Evolutionary conservation across 2,888 invertebrate species (phyloP).

Genomic region (Ormyrus pomaceus): DNA sequence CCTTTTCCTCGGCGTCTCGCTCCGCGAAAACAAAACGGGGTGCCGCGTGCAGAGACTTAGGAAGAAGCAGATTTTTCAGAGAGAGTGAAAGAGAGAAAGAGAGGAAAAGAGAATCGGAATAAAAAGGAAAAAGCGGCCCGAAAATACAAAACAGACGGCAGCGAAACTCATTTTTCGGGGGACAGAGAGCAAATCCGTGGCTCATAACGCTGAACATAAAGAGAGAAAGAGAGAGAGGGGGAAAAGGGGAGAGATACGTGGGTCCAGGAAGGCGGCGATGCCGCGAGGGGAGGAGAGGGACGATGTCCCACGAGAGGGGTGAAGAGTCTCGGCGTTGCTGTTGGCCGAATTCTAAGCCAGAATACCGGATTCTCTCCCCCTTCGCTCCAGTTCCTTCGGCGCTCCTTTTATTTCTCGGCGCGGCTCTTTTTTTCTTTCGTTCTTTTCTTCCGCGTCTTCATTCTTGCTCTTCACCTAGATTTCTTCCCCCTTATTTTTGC

Average conservation of each 20-base stretch:
- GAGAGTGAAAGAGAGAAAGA: neutral
- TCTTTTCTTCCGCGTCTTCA: conserved; percentile 13
- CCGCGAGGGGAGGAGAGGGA: conserved; percentile 14
- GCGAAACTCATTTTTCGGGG: neutral
- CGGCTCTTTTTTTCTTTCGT: neutral
- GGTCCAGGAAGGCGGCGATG: neutral
- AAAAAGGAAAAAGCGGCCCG: neutral
- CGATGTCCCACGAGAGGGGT: conserved; percentile 22
- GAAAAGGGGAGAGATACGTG: neutral
- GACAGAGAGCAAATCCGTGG: neutral
- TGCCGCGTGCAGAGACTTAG: too few species aligned
- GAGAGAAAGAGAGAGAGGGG: neutral
- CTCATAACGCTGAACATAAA: neutral
- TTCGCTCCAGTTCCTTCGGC: neutral
- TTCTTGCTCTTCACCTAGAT: conserved; percentile 12
- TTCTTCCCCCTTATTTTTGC: neutral
- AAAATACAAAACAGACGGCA: conserved; percentile 22
- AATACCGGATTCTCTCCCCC: conserved; percentile 25
- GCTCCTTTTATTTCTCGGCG: neutral
- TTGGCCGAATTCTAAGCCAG: conserved; percentile 32
- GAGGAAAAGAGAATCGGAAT: neutral
- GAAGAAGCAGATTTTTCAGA: neutral
- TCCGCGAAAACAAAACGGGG: neutral
- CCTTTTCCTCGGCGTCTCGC: conserved; percentile 9
- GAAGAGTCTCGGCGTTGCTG: conserved; percentile 8